Percentiles rank a stretch among this genome's conserved stretches.
phyloP scores from a whole-genome alignment of 2,113 vertebrate species.

The Ictalurus punctatus region DNA sequence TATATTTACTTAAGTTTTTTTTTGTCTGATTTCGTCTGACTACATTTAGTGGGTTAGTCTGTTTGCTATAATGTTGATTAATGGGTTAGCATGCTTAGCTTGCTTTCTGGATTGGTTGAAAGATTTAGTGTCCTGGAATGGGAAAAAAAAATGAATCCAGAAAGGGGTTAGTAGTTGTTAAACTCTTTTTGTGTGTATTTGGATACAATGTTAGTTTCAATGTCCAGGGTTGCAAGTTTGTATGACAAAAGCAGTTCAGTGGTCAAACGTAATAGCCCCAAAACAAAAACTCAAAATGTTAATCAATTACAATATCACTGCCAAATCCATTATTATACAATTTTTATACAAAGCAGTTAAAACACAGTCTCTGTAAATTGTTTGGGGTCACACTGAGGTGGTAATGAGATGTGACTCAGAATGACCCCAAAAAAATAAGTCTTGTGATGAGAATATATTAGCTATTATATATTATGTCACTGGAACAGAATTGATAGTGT shows the following conservation, averaged over 20 bases:
- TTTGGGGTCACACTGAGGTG: not conserved
- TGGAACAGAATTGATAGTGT: not conserved
- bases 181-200: not conserved
- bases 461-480: not conserved
- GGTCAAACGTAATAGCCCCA: no score
- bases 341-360: no score
- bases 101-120: not conserved
- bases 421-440: not conserved
- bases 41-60: not conserved
- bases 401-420: not conserved
- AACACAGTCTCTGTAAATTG: no score
- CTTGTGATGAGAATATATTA: not conserved
- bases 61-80: not conserved
- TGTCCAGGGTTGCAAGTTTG: not conserved
- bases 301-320: not conserved
- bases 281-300: no score
- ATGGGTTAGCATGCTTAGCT: not conserved
- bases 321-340: no score
- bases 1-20: not conserved
- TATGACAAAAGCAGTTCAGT: not conserved
- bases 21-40: not conserved
- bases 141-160: not conserved
- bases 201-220: not conserved
- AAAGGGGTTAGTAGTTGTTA: not conserved
- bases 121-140: not conserved